These are phyloP conservation scores for Urosaurus nigricauda DNA, from an alignment of 2,797 vertebrate genomes.

Conservation along the genomic window DNA sequence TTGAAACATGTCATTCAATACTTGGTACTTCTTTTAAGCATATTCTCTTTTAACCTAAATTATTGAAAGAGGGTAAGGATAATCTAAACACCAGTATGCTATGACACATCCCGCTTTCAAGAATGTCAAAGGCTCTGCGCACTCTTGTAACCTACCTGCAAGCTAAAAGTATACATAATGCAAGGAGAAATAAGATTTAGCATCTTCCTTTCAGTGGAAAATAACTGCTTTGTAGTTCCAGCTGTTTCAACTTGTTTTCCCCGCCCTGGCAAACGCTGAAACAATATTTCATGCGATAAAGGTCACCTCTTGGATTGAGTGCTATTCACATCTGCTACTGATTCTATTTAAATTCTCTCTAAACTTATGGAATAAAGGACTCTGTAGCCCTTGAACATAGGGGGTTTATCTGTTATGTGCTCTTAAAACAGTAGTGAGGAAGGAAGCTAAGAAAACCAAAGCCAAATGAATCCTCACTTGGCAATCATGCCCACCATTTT, in stretches of 20 bases:
- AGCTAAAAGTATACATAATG: slow-evolving; percentile 65
- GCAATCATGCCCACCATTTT: background rate
- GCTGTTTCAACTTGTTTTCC: slow-evolving; percentile 50
- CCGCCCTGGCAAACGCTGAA: slow-evolving; percentile 41
- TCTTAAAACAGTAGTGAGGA: background rate
- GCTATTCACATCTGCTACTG: background rate
- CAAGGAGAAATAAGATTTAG: slow-evolving; percentile 61
- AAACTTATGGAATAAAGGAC: background rate
- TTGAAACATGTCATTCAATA: background rate
- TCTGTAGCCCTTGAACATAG: background rate
- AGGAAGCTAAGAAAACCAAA: background rate
- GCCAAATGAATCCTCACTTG: background rate
- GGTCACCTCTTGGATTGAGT: background rate
- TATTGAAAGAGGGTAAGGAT: slow-evolving; percentile 39
- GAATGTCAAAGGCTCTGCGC: slow-evolving; percentile 55
- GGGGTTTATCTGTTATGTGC: background rate
- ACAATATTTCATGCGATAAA: slow-evolving; percentile 31
- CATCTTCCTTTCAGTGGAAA: slow-evolving; percentile 55
- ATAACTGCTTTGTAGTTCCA: slow-evolving; percentile 53
- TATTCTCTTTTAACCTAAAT: background rate
- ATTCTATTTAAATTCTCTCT: background rate
- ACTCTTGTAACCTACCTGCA: slow-evolving; percentile 64
- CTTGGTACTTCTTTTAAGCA: background rate
- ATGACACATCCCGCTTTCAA: slow-evolving; percentile 56
- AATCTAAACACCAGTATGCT: slow-evolving; percentile 55